Conservation (phyloP, 1,140 invertebrate species). For the Heliconius congener region DNA sequence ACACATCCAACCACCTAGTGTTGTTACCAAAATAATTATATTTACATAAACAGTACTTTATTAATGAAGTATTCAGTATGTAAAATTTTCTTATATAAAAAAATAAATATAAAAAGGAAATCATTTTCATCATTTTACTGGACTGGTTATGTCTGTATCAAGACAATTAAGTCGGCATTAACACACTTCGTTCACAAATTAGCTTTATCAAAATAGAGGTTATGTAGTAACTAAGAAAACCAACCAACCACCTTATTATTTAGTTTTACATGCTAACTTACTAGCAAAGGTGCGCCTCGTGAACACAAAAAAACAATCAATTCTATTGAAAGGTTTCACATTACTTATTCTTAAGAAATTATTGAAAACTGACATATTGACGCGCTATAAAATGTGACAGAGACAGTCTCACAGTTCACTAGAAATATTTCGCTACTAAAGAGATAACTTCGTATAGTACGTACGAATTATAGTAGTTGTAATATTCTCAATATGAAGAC, state of each 20-base stretch:
- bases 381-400: slow-evolving; percentile 65
- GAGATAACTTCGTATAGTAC: slow-evolving; percentile 48
- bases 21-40: slow-evolving; percentile 43
- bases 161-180: neutral
- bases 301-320: slow-evolving; percentile 53
- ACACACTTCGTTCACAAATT: neutral
- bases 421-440: slow-evolving; percentile 26
- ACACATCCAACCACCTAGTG: slow-evolving; percentile 67
- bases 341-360: slow-evolving; percentile 66
- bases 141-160: neutral
- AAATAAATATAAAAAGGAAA: neutral
- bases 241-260: slow-evolving; percentile 39
- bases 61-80: neutral
- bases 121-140: neutral
- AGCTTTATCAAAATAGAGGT: slow-evolving; percentile 29
- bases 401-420: slow-evolving; percentile 47
- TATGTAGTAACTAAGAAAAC: slow-evolving; percentile 30
- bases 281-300: slow-evolving; percentile 54
- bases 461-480: neutral
- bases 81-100: neutral
- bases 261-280: slow-evolving; percentile 53
- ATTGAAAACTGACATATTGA: slow-evolving; percentile 71
- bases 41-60: neutral
- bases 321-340: slow-evolving; percentile 49
- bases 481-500: slow-evolving; percentile 84